A percentile compares a stretch with the other conserved stretches of the same genome.
These are phyloP conservation scores for Drosophila yakuba DNA, from an alignment of 1,140 invertebrate species.

Conservation along the genomic window DNA sequence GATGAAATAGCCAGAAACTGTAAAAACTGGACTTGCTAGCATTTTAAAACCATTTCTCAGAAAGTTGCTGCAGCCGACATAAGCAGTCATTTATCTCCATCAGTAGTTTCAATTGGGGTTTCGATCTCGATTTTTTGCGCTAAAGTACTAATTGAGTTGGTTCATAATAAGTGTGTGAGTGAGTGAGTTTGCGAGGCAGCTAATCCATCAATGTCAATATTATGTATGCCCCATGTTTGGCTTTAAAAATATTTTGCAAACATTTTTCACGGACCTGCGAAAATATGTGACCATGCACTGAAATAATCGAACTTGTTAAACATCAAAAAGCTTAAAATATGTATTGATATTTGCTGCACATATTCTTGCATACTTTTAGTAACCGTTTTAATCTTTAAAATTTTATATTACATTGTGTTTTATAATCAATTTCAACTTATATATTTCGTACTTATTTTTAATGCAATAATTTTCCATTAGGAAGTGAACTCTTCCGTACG, in stretches of 20 bases:
- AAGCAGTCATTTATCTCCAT: constrained; percentile 31
- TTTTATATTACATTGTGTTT: too few relatives aligned
- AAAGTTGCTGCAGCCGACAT: constrained; percentile 22
- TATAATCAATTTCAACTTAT: too few relatives aligned
- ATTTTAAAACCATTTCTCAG: constrained; percentile 33
- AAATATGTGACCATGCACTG: constrained; percentile 5
- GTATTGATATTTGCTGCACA: too few relatives aligned
- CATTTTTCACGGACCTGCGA: constrained; percentile 12
- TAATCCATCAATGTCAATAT: constrained; percentile 44
- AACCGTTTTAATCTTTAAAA: too few relatives aligned
- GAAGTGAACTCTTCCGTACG: background rate
- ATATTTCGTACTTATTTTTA: too few relatives aligned
- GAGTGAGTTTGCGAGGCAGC: background rate
- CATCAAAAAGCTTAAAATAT: too few relatives aligned
- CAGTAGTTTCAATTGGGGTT: constrained; percentile 21
- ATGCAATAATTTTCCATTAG: too few relatives aligned
- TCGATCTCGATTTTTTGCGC: constrained; percentile 12
- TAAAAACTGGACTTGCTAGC: constrained; percentile 2
- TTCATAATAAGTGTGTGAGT: constrained; percentile 10
- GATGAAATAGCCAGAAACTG: constrained; percentile 8
- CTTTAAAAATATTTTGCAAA: constrained; percentile 26
- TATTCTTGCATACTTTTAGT: too few relatives aligned
- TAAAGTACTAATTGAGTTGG: constrained; percentile 29
- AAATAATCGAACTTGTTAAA: background rate
- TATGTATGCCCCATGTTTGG: constrained; percentile 13